These are phyloP conservation scores for Antrozous pallidus DNA, from an alignment of 2,797 vertebrate species.

Conservation along the genomic window DNA sequence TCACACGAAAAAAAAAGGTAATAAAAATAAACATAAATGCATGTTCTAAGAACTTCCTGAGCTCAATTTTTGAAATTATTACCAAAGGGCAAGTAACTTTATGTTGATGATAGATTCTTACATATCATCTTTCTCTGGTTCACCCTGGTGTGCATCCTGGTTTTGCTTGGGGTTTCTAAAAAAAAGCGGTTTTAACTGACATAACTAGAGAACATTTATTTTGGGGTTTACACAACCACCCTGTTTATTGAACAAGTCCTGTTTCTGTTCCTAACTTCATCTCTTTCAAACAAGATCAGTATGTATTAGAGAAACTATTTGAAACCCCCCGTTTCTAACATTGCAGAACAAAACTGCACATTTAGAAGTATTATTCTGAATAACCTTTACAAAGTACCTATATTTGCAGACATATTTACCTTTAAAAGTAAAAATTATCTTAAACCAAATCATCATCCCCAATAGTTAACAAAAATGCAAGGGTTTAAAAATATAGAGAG, in stretches of 20 bases:
- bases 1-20: not conserved
- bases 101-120: not conserved
- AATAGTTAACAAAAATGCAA: not conserved
- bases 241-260: not conserved
- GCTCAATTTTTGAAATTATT: not conserved
- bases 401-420: not conserved
- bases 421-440: constrained; percentile 1
- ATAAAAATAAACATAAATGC: not conserved
- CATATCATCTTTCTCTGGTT: not conserved
- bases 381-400: not conserved
- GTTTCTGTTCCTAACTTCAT: not conserved
- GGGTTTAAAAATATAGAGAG: not conserved
- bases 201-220: not conserved
- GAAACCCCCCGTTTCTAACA: not conserved
- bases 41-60: not conserved
- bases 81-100: not conserved
- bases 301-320: not conserved
- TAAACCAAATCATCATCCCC: not conserved
- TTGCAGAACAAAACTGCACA: not conserved
- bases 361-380: not conserved
- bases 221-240: not conserved
- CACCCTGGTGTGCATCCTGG: not conserved
- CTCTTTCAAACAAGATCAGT: not conserved
- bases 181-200: not conserved
- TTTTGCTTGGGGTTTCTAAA: not conserved